phyloP scores from a whole-genome alignment of 2,888 invertebrate species.

The Chalcis sispes region DNA sequence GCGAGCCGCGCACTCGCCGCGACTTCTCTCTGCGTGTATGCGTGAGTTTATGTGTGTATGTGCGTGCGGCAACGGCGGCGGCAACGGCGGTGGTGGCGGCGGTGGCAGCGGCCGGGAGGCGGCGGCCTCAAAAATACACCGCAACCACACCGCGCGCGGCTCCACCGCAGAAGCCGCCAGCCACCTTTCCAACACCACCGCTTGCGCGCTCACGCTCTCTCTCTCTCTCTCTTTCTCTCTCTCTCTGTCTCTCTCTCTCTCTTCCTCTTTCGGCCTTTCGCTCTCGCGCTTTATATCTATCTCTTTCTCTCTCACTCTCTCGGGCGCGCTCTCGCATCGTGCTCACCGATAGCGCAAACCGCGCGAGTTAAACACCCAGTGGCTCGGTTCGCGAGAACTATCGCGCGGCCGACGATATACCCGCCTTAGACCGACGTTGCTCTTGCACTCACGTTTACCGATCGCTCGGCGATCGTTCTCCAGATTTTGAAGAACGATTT shows the following conservation, averaged over 20 bases:
- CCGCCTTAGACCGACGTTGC: too few species aligned
- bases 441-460: too few species aligned
- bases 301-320: constrained; percentile 53
- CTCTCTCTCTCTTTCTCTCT: constrained; percentile 49
- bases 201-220: constrained; percentile 34
- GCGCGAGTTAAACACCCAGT: constrained; percentile 73
- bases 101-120: constrained; percentile 67
- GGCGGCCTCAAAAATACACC: constrained; percentile 77
- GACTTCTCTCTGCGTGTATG: constrained; percentile 1
- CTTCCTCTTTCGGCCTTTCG: constrained; percentile 51
- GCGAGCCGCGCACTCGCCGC: constrained; percentile 57
- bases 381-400: too few species aligned
- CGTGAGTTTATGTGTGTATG: constrained; percentile 42
- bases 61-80: constrained; percentile 37
- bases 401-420: too few species aligned
- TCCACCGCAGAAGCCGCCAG: constrained; percentile 76
- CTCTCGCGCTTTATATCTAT: constrained; percentile 28
- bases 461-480: too few species aligned
- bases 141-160: constrained; percentile 76
- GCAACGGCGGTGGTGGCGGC: constrained; percentile 56
- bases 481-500: too few species aligned
- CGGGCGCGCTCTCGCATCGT: not conserved
- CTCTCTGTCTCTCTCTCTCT: constrained; percentile 46
- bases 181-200: constrained; percentile 59
- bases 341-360: constrained; percentile 73